Conservation (phyloP, 2,797 vertebrate species). For the Heliangelus exortis region DNA sequence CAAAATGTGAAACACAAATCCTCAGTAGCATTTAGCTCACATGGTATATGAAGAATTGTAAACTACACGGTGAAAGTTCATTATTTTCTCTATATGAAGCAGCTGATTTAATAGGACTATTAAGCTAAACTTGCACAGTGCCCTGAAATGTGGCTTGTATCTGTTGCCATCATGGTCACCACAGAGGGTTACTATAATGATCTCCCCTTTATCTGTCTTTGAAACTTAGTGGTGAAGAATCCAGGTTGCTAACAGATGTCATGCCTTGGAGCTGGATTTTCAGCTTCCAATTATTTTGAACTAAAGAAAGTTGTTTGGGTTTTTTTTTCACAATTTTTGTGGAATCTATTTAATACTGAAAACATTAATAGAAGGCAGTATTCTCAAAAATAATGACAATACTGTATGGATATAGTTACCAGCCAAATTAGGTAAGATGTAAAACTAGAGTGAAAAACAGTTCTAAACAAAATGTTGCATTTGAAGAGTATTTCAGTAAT, state of each 20-base stretch:
- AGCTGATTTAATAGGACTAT: background rate
- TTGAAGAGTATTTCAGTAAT: background rate
- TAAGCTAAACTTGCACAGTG: background rate
- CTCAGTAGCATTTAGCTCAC: background rate
- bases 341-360: background rate
- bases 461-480: slow-evolving; percentile 43
- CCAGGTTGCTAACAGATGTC: background rate
- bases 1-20: background rate
- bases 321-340: background rate
- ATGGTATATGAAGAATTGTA: background rate
- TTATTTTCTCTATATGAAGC: background rate
- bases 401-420: background rate
- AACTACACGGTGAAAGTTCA: background rate
- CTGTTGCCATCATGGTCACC: background rate
- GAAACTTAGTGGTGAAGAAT: background rate
- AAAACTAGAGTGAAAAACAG: slow-evolving; percentile 16
- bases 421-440: background rate
- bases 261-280: background rate
- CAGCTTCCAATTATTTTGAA: background rate
- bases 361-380: background rate
- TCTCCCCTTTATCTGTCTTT: background rate
- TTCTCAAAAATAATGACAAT: background rate
- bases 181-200: background rate
- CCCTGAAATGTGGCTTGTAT: background rate
- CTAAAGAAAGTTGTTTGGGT: background rate